phyloP scores from a whole-genome alignment of 2,888 invertebrate species.

The Ectobius pallidus region DNA sequence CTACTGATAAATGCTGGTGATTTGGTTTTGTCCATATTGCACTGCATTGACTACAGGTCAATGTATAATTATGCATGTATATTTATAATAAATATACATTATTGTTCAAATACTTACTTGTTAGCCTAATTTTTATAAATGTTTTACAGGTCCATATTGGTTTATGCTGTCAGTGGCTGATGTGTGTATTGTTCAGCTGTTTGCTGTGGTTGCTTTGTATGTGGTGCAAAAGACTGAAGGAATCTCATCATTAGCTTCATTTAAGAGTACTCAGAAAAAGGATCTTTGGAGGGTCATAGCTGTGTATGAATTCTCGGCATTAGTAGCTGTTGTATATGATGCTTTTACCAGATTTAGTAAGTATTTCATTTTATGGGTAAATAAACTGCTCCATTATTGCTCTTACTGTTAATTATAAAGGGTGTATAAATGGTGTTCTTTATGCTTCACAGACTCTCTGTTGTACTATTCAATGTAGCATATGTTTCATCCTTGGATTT shows the following conservation, averaged over 20 bases:
- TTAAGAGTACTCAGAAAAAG: conserved; percentile 55
- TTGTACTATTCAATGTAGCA: neutral
- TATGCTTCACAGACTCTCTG: no score
- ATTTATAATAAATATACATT: neutral
- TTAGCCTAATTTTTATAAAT: neutral
- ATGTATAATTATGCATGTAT: neutral
- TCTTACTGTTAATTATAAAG: no score
- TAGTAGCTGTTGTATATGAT: conserved; percentile 51
- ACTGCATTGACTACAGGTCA: neutral
- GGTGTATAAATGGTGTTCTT: no score
- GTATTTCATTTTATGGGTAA: no score
- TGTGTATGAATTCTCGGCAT: conserved; percentile 58
- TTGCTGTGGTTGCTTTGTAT: conserved; percentile 57
- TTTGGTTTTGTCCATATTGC: neutral
- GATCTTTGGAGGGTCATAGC: conserved; percentile 59
- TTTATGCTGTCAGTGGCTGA: conserved; percentile 58
- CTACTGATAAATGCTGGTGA: neutral
- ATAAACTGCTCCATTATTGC: no score
- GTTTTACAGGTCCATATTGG: conserved; percentile 58
- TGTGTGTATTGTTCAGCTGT: conserved; percentile 57
- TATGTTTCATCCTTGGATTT: no score
- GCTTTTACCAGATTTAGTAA: conserved; percentile 51
- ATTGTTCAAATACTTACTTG: no score
- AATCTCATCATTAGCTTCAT: conserved; percentile 48
- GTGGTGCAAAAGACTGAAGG: conserved; percentile 53